Evolutionary conservation across 2,797 vertebrate species (phyloP).

Genomic region (Sciurus carolinensis): DNA sequence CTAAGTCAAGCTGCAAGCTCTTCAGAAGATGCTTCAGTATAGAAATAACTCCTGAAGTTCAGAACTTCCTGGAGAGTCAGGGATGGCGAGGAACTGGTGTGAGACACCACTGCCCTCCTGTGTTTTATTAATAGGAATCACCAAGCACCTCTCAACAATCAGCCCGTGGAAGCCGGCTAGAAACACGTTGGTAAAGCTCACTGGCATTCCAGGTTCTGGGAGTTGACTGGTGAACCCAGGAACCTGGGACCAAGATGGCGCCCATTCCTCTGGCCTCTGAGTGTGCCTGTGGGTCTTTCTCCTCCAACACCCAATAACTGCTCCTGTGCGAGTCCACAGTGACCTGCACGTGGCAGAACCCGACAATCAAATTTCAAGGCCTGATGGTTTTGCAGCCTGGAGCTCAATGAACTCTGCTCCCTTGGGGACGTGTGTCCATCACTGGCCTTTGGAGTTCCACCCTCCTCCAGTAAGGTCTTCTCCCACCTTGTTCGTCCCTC

Average conservation of each 20-base stretch:
- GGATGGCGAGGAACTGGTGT: fast-evolving
- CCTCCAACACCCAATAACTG: no score
- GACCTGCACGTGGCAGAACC: background rate
- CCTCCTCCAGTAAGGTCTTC: no score
- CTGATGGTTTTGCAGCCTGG: background rate
- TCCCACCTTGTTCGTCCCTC: no score
- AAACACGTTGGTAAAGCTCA: background rate
- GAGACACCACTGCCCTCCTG: no score
- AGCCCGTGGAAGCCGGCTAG: background rate
- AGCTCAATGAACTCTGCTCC: no score
- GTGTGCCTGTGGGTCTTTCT: no score
- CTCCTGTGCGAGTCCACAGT: background rate
- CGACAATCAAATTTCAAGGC: background rate
- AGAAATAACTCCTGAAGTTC: background rate
- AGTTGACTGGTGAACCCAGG: background rate
- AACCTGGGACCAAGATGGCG: no score
- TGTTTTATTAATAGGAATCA: background rate
- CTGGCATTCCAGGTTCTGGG: background rate
- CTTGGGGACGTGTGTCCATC: no score
- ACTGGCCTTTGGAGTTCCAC: no score
- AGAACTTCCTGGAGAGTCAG: background rate
- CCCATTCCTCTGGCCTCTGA: no score
- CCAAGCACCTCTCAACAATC: background rate
- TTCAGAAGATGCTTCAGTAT: background rate
- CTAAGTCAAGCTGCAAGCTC: background rate